Percentiles rank a stretch among this genome's conserved stretches.
Evolutionary conservation across 1,140 invertebrate species (phyloP).

Genomic region (Coptotermes formosanus): DNA sequence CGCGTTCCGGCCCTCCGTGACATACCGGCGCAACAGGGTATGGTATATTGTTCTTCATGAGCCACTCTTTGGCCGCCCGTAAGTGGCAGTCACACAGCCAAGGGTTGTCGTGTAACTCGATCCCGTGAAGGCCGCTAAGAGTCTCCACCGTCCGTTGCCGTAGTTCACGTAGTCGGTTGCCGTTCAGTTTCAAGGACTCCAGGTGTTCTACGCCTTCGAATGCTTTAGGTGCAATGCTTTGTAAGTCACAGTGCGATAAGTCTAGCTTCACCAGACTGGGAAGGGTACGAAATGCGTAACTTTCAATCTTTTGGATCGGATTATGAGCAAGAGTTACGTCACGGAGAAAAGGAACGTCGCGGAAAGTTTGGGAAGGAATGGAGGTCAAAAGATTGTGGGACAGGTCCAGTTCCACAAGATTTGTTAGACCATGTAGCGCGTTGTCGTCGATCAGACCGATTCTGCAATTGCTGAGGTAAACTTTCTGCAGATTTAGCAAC

Average conservation of each 20-base stretch:
- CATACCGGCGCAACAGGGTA: conserved; percentile 74
- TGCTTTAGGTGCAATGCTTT: conserved; percentile 70
- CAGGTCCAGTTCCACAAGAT: conserved; percentile 84
- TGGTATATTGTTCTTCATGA: conserved; percentile 79
- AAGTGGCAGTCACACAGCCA: conserved; percentile 89
- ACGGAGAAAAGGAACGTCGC: conserved; percentile 73
- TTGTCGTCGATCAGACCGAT: conserved; percentile 80
- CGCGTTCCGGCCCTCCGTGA: conserved; percentile 62
- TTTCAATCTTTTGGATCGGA: conserved; percentile 74
- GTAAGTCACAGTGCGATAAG: conserved; percentile 76
- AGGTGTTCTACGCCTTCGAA: conserved; percentile 74
- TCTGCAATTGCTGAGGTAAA: conserved; percentile 77
- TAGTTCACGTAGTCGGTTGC: conserved; percentile 73
- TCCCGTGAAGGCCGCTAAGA: conserved; percentile 70
- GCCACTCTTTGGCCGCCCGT: conserved; percentile 78
- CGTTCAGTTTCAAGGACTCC: conserved; percentile 78
- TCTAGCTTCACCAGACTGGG: conserved; percentile 80
- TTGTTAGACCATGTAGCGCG: conserved; percentile 79
- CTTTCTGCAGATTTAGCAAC: conserved; percentile 80
- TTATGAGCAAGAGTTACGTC: conserved; percentile 78
- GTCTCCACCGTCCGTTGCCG: conserved; percentile 69
- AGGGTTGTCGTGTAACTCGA: conserved; percentile 87
- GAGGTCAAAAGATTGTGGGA: conserved; percentile 75
- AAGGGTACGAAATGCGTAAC: conserved; percentile 71
- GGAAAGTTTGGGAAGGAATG: conserved; percentile 75